These are phyloP conservation scores for Pyrgus malvae DNA, from an alignment of 2,888 invertebrate species.

Conservation along the genomic window DNA sequence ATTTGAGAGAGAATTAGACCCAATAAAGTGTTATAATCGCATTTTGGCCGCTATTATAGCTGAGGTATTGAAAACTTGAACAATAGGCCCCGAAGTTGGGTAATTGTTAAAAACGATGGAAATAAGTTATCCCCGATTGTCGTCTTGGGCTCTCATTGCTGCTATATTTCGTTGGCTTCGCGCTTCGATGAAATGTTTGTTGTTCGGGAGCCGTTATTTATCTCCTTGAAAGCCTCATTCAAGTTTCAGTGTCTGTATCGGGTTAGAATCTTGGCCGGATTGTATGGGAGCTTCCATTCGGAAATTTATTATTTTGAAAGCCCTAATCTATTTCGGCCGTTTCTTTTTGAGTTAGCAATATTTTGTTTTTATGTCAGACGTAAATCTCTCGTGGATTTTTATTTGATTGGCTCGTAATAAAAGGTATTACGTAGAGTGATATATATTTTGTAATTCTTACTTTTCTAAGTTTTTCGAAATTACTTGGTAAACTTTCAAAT, in stretches of 20 bases:
- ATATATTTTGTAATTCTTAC: neutral
- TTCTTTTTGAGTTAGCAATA: constrained; percentile 24
- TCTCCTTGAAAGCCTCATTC: constrained; percentile 23
- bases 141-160: constrained; percentile 23
- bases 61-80: constrained; percentile 33
- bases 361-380: constrained; percentile 18
- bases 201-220: constrained; percentile 26
- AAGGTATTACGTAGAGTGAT: neutral
- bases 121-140: constrained; percentile 28
- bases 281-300: constrained; percentile 16
- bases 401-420: constrained; percentile 13
- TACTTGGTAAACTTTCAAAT: too few species aligned
- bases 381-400: constrained; percentile 16
- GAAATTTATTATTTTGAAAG: constrained; percentile 25
- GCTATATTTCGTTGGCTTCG: constrained; percentile 23
- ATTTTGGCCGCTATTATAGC: constrained; percentile 26
- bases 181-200: constrained; percentile 26
- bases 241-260: constrained; percentile 25
- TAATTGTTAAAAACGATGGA: constrained; percentile 38
- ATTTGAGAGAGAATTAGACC: constrained; percentile 22
- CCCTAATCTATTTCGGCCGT: constrained; percentile 20
- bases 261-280: constrained; percentile 23
- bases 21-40: constrained; percentile 31
- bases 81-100: constrained; percentile 33
- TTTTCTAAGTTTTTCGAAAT: neutral